Conservation (phyloP, 2,113 vertebrate genomes). For the Origma solitaria region DNA sequence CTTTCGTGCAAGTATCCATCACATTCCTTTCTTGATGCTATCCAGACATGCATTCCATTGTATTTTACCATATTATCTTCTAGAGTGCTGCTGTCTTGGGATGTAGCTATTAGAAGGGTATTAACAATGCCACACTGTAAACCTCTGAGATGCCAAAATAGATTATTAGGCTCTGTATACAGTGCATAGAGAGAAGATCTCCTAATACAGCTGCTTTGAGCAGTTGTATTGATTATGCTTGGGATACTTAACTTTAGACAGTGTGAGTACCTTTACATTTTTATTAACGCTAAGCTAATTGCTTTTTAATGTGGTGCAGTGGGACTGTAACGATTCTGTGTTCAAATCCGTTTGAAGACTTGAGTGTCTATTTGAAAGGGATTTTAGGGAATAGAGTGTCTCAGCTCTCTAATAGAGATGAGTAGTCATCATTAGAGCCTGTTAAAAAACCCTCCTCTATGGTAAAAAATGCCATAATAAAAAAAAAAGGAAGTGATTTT, state of each 20-base stretch:
- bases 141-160: not conserved
- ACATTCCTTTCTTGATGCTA: not conserved
- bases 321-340: not conserved
- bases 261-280: not conserved
- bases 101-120: not conserved
- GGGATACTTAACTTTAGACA: not conserved
- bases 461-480: not conserved
- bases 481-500: not conserved
- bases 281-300: not conserved
- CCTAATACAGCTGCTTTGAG: not conserved
- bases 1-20: not conserved
- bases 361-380: not conserved
- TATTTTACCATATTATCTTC: not conserved
- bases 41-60: not conserved
- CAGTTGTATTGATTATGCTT: not conserved
- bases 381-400: not conserved
- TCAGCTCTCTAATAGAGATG: not conserved
- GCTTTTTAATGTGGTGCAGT: not conserved
- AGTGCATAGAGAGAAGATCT: not conserved
- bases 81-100: not conserved
- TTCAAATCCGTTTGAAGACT: not conserved
- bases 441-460: not conserved
- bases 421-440: not conserved
- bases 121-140: not conserved
- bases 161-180: not conserved